Evolutionary conservation across 2,797 vertebrate genomes (phyloP).

Genomic region (Mus spretus): DNA sequence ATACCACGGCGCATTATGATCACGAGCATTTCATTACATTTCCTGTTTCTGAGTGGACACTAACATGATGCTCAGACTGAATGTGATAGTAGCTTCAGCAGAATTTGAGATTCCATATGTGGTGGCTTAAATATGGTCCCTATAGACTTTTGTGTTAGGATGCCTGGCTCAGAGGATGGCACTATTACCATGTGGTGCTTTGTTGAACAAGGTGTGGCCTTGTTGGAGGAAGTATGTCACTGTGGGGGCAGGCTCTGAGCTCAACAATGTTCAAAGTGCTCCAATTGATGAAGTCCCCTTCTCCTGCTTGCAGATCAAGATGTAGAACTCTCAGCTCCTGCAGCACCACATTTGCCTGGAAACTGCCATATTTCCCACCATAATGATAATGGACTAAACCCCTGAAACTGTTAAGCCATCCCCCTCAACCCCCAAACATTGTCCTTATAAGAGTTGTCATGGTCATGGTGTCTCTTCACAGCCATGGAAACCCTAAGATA

Average conservation of each 20-base stretch:
- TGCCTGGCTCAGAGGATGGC: not conserved
- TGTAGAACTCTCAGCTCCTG: not conserved
- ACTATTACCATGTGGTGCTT: not conserved
- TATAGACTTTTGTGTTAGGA: not conserved
- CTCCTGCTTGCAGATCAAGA: not conserved
- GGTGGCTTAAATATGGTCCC: not conserved
- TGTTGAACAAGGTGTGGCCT: not conserved
- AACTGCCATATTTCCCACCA: not conserved
- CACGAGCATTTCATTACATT: not conserved
- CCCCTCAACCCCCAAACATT: not conserved
- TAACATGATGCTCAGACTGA: not conserved
- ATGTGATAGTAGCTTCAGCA: not conserved
- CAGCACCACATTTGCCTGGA: not conserved
- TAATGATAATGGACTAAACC: not conserved
- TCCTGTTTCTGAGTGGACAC: not conserved
- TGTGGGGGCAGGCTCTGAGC: no score
- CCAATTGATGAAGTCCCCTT: not conserved
- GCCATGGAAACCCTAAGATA: not conserved
- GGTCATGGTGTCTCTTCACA: not conserved
- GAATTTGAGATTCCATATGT: not conserved
- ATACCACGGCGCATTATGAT: fast-evolving
- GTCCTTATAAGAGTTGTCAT: not conserved
- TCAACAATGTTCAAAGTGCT: not conserved
- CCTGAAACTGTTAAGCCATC: not conserved
- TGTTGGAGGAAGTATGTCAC: not conserved